Evolutionary conservation across 2,888 invertebrate species (phyloP).

Genomic region (Campoletis raptor): DNA sequence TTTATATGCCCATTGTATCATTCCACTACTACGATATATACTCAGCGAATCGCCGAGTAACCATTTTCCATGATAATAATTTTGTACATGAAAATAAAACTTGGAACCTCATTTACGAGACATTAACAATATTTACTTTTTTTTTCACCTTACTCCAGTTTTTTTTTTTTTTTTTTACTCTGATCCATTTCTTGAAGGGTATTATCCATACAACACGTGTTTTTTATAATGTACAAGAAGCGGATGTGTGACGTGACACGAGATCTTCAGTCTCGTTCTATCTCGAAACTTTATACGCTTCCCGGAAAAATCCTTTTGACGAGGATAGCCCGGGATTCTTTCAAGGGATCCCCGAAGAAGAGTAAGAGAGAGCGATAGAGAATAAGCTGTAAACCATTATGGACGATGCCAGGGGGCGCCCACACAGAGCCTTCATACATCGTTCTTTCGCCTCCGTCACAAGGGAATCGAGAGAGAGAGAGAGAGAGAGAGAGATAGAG

Average conservation of each 20-base stretch:
- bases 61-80: background rate
- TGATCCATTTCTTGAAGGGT: background rate
- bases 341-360: slow-evolving; percentile 12
- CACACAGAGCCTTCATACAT: slow-evolving; percentile 31
- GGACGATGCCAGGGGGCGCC: slow-evolving; percentile 58
- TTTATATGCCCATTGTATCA: background rate
- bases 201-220: slow-evolving; percentile 12
- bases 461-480: slow-evolving; percentile 13
- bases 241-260: slow-evolving; percentile 53
- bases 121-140: background rate
- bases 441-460: slow-evolving; percentile 2
- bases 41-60: background rate
- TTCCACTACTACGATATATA: background rate
- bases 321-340: background rate
- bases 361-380: slow-evolving; percentile 8
- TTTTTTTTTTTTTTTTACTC: background rate
- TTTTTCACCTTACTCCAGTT: background rate
- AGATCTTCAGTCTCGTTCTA: slow-evolving; percentile 21
- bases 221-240: background rate
- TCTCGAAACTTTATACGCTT: slow-evolving; percentile 60
- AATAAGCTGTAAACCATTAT: slow-evolving; percentile 53
- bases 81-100: background rate
- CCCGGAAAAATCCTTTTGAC: slow-evolving; percentile 58
- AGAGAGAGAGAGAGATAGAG: slow-evolving; percentile 10
- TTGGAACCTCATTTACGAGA: background rate